These are phyloP conservation scores for Pararge aegeria DNA, from an alignment of 1,140 invertebrate genomes.

Conservation along the genomic window DNA sequence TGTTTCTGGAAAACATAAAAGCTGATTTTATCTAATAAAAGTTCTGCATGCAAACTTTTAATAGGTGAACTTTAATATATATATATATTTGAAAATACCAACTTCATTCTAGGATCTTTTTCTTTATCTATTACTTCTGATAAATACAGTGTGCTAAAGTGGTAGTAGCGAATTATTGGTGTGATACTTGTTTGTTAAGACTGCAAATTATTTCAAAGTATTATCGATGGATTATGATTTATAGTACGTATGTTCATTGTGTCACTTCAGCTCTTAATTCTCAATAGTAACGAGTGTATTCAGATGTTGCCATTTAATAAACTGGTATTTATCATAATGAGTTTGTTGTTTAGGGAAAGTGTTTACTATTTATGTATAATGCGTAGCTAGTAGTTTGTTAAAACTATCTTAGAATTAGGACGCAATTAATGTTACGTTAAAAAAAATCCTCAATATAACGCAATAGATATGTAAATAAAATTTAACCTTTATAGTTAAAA, in stretches of 20 bases:
- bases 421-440: constrained; percentile 16
- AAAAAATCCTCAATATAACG: constrained; percentile 5
- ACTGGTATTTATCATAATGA: constrained; percentile 7
- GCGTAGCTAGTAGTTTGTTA: constrained; percentile 18
- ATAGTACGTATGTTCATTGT: background rate
- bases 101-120: no score
- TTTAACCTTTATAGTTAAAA: constrained; percentile 15
- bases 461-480: constrained; percentile 21
- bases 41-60: constrained; percentile 10
- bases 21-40: background rate
- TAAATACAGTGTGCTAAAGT: background rate
- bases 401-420: constrained; percentile 10
- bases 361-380: constrained; percentile 18
- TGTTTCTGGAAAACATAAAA: background rate
- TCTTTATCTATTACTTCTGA: background rate
- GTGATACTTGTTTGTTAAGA: constrained; percentile 27
- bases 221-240: constrained; percentile 16
- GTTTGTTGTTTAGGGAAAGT: constrained; percentile 14
- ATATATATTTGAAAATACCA: no score
- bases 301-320: constrained; percentile 25
- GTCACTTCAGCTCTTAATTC: constrained; percentile 16
- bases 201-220: constrained; percentile 30
- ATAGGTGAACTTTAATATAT: background rate
- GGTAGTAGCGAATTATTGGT: constrained; percentile 4
- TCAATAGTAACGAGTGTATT: constrained; percentile 9